Evolutionary conservation across 2,888 invertebrate species (phyloP).

Genomic region (Zelleria hepariella): DNA sequence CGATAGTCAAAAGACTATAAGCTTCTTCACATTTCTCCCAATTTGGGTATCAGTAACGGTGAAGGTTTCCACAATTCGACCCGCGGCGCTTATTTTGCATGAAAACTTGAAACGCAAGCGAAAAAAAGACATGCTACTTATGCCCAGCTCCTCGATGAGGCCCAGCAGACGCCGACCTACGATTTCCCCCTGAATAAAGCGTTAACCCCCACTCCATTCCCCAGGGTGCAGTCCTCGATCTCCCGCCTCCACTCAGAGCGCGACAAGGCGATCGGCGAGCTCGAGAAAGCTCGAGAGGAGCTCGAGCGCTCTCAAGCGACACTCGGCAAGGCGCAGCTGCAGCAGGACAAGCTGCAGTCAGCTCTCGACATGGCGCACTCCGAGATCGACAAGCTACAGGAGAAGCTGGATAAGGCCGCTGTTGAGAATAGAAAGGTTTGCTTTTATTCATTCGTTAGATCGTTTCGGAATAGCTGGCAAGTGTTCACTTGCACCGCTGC

Average conservation of each 20-base stretch:
- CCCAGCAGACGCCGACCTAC: no score
- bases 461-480: no score
- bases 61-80: no score
- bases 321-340: conserved; percentile 90
- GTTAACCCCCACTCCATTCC: background rate
- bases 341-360: conserved; percentile 92
- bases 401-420: conserved; percentile 86
- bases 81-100: no score
- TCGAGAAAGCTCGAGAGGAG: conserved; percentile 90
- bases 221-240: conserved; percentile 82
- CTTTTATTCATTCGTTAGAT: background rate
- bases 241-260: conserved; percentile 90
- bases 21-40: no score
- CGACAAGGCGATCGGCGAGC: conserved; percentile 86
- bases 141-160: no score
- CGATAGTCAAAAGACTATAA: no score
- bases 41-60: no score
- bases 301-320: conserved; percentile 90
- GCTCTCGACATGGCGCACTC: conserved; percentile 90
- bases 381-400: conserved; percentile 91
- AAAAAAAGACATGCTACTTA: no score
- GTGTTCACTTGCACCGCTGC: no score
- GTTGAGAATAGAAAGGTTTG: conserved; percentile 86
- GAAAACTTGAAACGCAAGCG: background rate
- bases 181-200: no score